Percentiles rank a stretch among this genome's conserved stretches.
Evolutionary conservation across 1,140 invertebrate genomes (phyloP).

Genomic region (Drosophila takahashii): DNA sequence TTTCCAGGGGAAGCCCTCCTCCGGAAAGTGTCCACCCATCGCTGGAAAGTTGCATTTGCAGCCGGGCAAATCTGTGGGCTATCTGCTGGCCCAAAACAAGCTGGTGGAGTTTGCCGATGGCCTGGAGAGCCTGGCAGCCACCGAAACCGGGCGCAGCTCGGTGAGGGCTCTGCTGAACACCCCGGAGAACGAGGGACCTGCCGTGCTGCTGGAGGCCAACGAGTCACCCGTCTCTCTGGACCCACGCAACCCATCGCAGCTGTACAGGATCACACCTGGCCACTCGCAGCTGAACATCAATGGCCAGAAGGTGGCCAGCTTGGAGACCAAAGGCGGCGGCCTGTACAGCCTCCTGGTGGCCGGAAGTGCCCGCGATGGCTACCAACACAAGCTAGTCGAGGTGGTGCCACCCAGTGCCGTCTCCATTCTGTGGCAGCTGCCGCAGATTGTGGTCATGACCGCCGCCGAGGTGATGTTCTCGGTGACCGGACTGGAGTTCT

Average conservation of each 20-base stretch:
- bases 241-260: constrained; percentile 67
- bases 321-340: constrained; percentile 86
- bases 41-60: constrained; percentile 40
- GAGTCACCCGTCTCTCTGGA: constrained; percentile 2
- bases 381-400: constrained; percentile 40
- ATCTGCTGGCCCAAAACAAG: constrained; percentile 59
- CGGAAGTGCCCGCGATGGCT: constrained; percentile 87
- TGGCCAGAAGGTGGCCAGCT: constrained; percentile 54
- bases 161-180: constrained; percentile 67
- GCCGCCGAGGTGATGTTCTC: constrained; percentile 94
- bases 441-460: constrained; percentile 95
- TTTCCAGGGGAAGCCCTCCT: constrained; percentile 30
- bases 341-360: constrained; percentile 87
- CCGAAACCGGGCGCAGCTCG: constrained; percentile 11
- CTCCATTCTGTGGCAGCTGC: constrained; percentile 93
- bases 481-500: constrained; percentile 96
- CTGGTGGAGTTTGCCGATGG: constrained; percentile 68
- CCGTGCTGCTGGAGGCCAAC: constrained; percentile 23
- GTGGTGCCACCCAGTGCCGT: constrained; percentile 89
- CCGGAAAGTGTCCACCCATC: constrained; percentile 46
- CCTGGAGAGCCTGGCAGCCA: constrained; percentile 29
- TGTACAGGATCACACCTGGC: constrained; percentile 83
- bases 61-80: constrained; percentile 84
- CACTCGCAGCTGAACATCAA: constrained; percentile 84
- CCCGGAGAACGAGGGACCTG: constrained; percentile 37